Percentiles rank a stretch among this genome's conserved stretches.
Conservation (phyloP, 1,140 invertebrate species). For the Heliconius melpomene region DNA sequence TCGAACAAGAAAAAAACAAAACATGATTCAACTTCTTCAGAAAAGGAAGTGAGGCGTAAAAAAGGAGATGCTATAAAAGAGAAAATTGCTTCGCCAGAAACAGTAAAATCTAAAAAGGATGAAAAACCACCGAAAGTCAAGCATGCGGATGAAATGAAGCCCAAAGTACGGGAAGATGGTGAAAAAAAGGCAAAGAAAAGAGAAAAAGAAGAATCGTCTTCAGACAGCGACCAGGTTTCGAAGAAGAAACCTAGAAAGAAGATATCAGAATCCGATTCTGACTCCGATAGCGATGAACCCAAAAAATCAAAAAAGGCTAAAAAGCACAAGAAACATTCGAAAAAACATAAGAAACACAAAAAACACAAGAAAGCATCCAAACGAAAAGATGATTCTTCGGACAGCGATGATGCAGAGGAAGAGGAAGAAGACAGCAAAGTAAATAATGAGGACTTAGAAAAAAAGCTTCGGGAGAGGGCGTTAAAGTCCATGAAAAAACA, state of each 20-base stretch:
- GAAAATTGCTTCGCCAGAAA: conserved; percentile 61
- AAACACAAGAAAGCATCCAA: conserved; percentile 84
- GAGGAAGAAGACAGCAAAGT: conserved; percentile 86
- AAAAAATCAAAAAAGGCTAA: conserved; percentile 77
- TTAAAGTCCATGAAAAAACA: conserved; percentile 85
- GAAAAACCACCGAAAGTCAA: conserved; percentile 63
- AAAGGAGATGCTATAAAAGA: conserved; percentile 65
- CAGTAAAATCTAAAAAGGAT: conserved; percentile 57
- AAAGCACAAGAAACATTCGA: conserved; percentile 87
- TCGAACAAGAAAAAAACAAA: conserved; percentile 70
- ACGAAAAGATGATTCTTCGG: conserved; percentile 85
- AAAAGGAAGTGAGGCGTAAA: conserved; percentile 71
- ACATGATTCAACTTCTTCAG: conserved; percentile 73
- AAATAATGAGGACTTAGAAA: conserved; percentile 91
- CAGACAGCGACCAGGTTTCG: conserved; percentile 83
- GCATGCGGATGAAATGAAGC: conserved; percentile 61
- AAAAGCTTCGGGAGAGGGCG: conserved; percentile 92
- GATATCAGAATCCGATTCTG: conserved; percentile 75
- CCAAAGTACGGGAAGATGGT: conserved; percentile 61
- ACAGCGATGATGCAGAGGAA: conserved; percentile 84
- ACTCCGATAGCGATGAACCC: conserved; percentile 79
- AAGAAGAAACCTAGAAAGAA: conserved; percentile 79
- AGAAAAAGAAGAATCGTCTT: conserved; percentile 84
- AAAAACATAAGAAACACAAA: conserved; percentile 86
- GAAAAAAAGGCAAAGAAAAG: conserved; percentile 80